Base-by-base conservation (phyloP, 2,888 invertebrate species). In the Ophioninae sp. region DNA sequence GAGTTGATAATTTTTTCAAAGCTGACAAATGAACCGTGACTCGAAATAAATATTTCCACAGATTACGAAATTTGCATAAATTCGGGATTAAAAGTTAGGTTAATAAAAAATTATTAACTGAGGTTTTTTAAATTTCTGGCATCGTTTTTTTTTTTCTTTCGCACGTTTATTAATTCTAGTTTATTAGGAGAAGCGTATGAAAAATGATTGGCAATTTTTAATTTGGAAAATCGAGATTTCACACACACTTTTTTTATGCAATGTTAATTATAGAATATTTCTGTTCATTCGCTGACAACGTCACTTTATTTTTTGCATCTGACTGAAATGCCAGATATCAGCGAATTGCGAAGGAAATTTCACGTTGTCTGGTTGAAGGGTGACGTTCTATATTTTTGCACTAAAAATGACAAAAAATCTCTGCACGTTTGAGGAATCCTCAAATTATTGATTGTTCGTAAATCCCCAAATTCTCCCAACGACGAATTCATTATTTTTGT, bases 281-380 rank as follows among this genome's bases (percentile, higher is more conserved):
- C 21, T 20, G 10, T 73, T 73, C n/a, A 20, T 41, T 44, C 41
- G 41, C n/a, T 10, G 21, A 62, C 62, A n/a, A 13, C 13, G 56
- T 69, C 37, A 6, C 30, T 41, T 44, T 7, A 7, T 23, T 44
- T 72, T 59, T 62, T 50, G 21, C 39, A 8, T 21, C 21, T 37
- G n/a, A 23, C 21, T 50, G 3, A 61, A 61, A 72, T 61, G 41
- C 61, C 41, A 21, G 41, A 61, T n/a, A 72, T 72, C 61, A 72
- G 41, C 41, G 13, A 23, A 72, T 13, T 30, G 50, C 73, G 23
- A 44, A 72, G 20, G 30, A 41, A 21, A 62, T 50, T 21, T 62
- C 17, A 21, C 8, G 39, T 41, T 41, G 30, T 59, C 72, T 62
- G 39, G 37, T 3, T 30, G 30, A 62, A 73, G 44, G n/a, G 17